phyloP scores from a whole-genome alignment of 2,113 vertebrate genomes.

The Gymnogyps californianus region DNA sequence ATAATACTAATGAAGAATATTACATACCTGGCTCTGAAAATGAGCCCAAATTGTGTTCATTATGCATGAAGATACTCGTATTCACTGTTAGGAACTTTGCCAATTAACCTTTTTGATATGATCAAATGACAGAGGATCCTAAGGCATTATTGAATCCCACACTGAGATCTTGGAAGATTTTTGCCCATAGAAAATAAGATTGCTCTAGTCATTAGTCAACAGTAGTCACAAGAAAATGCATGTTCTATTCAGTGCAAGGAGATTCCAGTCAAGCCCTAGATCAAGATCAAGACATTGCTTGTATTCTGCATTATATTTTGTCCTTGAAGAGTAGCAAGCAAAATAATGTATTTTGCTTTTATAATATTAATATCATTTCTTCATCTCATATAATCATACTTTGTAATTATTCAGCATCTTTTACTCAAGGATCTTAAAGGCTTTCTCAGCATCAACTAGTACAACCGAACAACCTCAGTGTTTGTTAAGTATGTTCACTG shows the following conservation, averaged over 20 bases:
- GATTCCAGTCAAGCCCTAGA: not conserved
- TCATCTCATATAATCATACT: not conserved
- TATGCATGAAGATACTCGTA: not conserved
- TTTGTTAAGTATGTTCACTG: not conserved
- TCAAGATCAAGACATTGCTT: not conserved
- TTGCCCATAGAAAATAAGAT: not conserved
- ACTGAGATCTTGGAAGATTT: not conserved
- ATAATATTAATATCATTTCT: not conserved
- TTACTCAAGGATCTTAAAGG: not conserved
- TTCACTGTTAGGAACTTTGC: not conserved
- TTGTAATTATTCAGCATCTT: not conserved
- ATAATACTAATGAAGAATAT: constrained; percentile 10
- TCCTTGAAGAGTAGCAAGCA: not conserved
- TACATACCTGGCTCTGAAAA: not conserved
- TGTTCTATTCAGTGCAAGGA: not conserved
- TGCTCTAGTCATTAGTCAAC: not conserved
- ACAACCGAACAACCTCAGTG: not conserved
- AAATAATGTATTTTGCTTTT: not conserved
- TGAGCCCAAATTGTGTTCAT: not conserved
- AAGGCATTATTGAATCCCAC: not conserved
- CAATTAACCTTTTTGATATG: not conserved
- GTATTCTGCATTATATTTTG: not conserved
- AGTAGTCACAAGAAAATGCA: not conserved
- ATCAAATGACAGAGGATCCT: not conserved
- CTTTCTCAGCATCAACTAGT: not conserved